A percentile compares a stretch with the other conserved stretches of the same genome.
phyloP scores from a whole-genome alignment of 64 coral and sea anemone species.

The Montipora foliosa region DNA sequence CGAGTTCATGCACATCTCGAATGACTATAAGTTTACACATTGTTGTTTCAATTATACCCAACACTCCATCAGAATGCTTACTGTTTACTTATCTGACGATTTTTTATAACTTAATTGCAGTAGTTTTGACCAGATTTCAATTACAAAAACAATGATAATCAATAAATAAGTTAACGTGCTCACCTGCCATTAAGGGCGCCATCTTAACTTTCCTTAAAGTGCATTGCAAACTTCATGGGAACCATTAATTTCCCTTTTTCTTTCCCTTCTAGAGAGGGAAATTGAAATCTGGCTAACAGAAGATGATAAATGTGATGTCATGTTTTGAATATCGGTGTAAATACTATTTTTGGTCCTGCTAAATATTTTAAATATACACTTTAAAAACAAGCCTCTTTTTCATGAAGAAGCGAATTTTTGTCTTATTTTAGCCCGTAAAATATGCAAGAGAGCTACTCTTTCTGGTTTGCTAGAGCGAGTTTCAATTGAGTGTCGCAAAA shows the following conservation, averaged over 20 bases:
- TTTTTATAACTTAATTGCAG: too few species aligned
- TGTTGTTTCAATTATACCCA: too few species aligned
- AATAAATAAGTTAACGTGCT: not conserved
- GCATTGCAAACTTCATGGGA: constrained; percentile 7
- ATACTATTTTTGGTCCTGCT: not conserved
- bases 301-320: not conserved
- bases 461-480: too few species aligned
- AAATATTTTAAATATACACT: too few species aligned
- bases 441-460: not conserved
- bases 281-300: too few species aligned
- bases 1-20: not conserved
- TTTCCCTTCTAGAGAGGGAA: constrained; percentile 20
- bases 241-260: not conserved
- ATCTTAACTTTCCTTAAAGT: constrained; percentile 18
- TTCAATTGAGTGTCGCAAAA: too few species aligned
- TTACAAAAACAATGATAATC: too few species aligned
- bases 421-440: not conserved
- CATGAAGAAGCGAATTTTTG: not conserved
- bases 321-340: not conserved
- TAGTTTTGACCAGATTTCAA: too few species aligned
- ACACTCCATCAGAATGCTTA: not conserved
- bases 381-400: not conserved
- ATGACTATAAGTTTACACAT: not conserved
- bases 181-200: constrained; percentile 23
- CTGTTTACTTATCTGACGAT: not conserved